Percentiles rank a stretch among this genome's conserved stretches.
These are phyloP conservation scores for Rhinogobio ventralis DNA, from an alignment of 2,797 vertebrate genomes.

Conservation along the genomic window DNA sequence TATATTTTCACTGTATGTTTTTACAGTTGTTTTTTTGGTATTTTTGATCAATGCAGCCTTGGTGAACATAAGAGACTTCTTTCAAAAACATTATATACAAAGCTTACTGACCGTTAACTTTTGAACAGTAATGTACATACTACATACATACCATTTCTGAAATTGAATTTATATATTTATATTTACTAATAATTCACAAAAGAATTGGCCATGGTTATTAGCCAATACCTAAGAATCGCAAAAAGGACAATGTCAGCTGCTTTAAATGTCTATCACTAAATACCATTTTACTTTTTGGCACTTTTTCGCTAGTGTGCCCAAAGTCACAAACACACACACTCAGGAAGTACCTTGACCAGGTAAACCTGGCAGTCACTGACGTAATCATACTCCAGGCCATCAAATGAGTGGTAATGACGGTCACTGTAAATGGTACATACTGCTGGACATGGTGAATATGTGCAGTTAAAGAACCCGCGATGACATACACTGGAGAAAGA, in stretches of 20 bases:
- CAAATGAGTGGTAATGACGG: slow-evolving; percentile 95
- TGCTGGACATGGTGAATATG: slow-evolving; percentile 91
- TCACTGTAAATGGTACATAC: slow-evolving; percentile 96
- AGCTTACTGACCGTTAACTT: background rate
- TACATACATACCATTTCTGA: background rate
- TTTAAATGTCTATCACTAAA: background rate
- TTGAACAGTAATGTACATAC: background rate
- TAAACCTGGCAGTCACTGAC: slow-evolving; percentile 95
- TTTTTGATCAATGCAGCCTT: too few species aligned
- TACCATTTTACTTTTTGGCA: background rate
- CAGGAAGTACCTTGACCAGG: slow-evolving; percentile 85
- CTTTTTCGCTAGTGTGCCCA: background rate
- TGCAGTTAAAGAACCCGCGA: slow-evolving; percentile 94
- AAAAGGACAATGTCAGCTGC: background rate
- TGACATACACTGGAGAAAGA: slow-evolving; percentile 85
- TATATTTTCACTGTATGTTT: too few species aligned
- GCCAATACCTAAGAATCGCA: background rate
- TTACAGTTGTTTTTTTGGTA: too few species aligned
- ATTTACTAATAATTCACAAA: background rate
- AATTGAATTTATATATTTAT: background rate
- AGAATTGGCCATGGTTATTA: background rate
- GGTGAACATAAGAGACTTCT: background rate
- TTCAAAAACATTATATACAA: background rate
- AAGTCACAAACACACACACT: slow-evolving; percentile 20
- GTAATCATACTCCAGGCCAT: slow-evolving; percentile 96